A percentile compares a stretch with the other conserved stretches of the same genome.
Evolutionary conservation across 2,113 vertebrate species (phyloP).

Genomic region (Atrichornis clamosus): DNA sequence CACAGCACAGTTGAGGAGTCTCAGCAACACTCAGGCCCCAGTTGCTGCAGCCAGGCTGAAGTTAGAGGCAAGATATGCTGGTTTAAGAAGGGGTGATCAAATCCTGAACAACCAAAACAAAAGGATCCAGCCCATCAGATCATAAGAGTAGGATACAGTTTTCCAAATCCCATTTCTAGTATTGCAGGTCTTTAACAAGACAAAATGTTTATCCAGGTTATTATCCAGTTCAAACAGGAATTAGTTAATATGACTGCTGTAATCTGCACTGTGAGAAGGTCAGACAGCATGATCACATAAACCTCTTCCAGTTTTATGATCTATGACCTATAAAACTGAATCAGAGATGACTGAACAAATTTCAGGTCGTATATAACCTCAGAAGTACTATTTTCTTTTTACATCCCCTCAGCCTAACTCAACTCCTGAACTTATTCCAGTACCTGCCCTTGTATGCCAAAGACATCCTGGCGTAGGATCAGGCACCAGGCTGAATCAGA

Average conservation of each 20-base stretch:
- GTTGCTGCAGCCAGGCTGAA: background rate
- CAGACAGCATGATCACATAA: background rate
- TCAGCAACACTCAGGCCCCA: background rate
- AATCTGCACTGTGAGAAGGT: background rate
- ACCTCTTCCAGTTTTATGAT: background rate
- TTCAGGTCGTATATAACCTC: background rate
- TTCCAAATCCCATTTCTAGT: background rate
- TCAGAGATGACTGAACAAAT: background rate
- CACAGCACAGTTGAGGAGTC: background rate
- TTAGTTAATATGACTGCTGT: background rate
- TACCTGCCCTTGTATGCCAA: background rate
- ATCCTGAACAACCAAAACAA: background rate
- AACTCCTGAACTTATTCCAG: background rate
- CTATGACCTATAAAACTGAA: background rate
- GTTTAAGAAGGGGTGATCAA: background rate
- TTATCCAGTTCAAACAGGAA: background rate
- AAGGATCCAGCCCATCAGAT: background rate
- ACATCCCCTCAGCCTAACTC: background rate
- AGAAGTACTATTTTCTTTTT: background rate
- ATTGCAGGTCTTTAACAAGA: background rate
- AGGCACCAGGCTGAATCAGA: background rate
- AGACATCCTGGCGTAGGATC: background rate
- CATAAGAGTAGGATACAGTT: background rate
- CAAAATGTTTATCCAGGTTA: background rate
- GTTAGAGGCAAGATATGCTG: background rate